Evolutionary conservation across 2,888 invertebrate species (phyloP).

Genomic region (Iphiclides podalirius): DNA sequence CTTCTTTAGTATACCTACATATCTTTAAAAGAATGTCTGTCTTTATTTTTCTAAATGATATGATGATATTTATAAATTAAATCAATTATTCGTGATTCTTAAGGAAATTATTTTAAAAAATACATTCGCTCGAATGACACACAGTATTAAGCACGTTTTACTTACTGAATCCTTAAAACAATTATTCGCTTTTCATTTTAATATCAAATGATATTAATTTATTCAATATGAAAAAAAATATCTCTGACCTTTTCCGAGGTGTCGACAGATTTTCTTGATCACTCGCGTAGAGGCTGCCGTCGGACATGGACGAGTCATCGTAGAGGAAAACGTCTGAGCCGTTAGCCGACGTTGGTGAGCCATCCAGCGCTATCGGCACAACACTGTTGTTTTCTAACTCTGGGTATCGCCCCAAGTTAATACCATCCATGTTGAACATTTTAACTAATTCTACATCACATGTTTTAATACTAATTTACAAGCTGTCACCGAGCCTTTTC

Average conservation of each 20-base stretch:
- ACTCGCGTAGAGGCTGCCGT: conserved; percentile 87
- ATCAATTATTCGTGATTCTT: no score
- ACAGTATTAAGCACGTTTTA: no score
- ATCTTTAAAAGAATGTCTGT: no score
- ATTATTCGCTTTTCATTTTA: no score
- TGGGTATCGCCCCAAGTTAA: conserved; percentile 19
- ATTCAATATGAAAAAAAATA: not conserved
- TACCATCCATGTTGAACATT: conserved; percentile 26
- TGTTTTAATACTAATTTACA: conserved; percentile 9
- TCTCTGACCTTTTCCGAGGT: conserved; percentile 84
- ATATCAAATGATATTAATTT: no score
- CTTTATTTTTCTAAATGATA: no score
- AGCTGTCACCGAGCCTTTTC: conserved; percentile 5
- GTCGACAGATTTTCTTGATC: conserved; percentile 89
- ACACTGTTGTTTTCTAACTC: conserved; percentile 15
- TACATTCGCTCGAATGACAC: no score
- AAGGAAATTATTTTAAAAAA: no score
- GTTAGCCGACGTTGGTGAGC: conserved; percentile 75
- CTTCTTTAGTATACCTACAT: no score
- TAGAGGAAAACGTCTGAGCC: conserved; percentile 84
- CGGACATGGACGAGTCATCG: conserved; percentile 79
- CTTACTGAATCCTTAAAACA: no score
- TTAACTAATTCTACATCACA: not conserved
- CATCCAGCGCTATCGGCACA: conserved; percentile 31
- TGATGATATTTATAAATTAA: no score